Conservation (phyloP, 2,888 invertebrate genomes). For the Galerucella nymphaeae region DNA sequence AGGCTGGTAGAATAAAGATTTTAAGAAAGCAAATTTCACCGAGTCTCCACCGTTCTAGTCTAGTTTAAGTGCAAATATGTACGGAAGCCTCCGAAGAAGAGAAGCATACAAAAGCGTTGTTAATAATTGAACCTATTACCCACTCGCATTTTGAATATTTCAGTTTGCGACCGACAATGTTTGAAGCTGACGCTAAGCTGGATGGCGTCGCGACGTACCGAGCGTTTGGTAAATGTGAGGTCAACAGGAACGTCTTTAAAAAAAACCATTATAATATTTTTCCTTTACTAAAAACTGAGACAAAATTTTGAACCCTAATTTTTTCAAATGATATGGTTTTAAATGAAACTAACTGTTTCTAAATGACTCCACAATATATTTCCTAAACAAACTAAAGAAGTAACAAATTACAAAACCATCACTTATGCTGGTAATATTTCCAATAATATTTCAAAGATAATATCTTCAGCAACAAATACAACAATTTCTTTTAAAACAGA, state of each 20-base stretch:
- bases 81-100: slow-evolving; percentile 28
- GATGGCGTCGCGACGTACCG: slow-evolving; percentile 22
- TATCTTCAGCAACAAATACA: too few species aligned
- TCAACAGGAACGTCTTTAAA: background rate
- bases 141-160: slow-evolving; percentile 45
- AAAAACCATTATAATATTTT: background rate
- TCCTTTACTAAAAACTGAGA: too few species aligned
- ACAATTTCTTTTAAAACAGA: too few species aligned
- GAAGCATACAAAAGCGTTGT: slow-evolving; percentile 37
- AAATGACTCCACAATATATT: too few species aligned
- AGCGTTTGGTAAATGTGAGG: slow-evolving; percentile 14
- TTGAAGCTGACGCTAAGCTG: slow-evolving; percentile 25
- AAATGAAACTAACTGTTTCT: too few species aligned
- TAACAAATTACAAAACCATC: too few species aligned
- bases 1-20: background rate
- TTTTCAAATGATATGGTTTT: too few species aligned
- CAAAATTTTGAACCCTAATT: too few species aligned
- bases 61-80: slow-evolving; percentile 29
- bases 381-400: too few species aligned
- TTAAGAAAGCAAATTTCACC: slow-evolving; percentile 12
- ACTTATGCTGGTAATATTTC: too few species aligned
- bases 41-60: slow-evolving; percentile 10
- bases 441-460: too few species aligned
- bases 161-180: slow-evolving; percentile 36
- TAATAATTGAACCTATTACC: slow-evolving; percentile 44